phyloP scores from a whole-genome alignment of 1,140 invertebrate genomes.

The Drosophila kanapiae region DNA sequence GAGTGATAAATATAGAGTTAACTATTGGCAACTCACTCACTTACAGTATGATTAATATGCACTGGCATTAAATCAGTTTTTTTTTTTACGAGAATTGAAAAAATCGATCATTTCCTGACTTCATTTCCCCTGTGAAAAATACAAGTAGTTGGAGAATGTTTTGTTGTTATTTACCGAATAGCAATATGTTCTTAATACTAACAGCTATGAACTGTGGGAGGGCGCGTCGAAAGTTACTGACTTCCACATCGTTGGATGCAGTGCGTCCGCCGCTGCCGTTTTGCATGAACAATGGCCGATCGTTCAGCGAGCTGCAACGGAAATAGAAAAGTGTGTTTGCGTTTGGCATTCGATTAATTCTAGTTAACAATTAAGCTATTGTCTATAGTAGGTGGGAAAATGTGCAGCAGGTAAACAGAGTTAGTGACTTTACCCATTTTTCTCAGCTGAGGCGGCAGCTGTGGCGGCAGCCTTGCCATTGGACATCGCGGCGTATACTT shows the following conservation, averaged over 20 bases:
- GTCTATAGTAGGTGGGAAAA: conserved; percentile 14
- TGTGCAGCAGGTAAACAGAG: background rate
- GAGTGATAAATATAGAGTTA: background rate
- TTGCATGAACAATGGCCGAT: conserved; percentile 83
- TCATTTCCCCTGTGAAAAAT: conserved; percentile 31
- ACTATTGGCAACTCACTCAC: background rate
- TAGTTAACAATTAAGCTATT: conserved; percentile 35
- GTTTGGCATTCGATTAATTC: conserved; percentile 32
- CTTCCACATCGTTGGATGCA: conserved; percentile 70
- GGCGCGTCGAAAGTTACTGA: conserved; percentile 86
- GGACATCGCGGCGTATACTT: conserved; percentile 61
- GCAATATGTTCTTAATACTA: conserved; percentile 88
- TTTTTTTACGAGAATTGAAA: background rate
- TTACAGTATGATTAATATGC: conserved; percentile 13
- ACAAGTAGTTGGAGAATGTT: conserved; percentile 15
- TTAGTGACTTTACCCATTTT: conserved; percentile 70
- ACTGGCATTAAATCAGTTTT: background rate
- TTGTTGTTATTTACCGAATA: conserved; percentile 85
- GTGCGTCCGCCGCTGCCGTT: conserved; percentile 60
- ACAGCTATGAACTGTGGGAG: conserved; percentile 88
- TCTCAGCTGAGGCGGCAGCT: conserved; percentile 56
- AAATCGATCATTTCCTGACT: background rate
- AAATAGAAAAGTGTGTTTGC: conserved; percentile 25
- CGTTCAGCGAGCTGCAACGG: conserved; percentile 66
- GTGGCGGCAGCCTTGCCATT: conserved; percentile 51